Percentiles rank a stretch among this genome's conserved stretches.
Conservation (phyloP, 2,888 invertebrate species). For the Meliscaeva auricollis region DNA sequence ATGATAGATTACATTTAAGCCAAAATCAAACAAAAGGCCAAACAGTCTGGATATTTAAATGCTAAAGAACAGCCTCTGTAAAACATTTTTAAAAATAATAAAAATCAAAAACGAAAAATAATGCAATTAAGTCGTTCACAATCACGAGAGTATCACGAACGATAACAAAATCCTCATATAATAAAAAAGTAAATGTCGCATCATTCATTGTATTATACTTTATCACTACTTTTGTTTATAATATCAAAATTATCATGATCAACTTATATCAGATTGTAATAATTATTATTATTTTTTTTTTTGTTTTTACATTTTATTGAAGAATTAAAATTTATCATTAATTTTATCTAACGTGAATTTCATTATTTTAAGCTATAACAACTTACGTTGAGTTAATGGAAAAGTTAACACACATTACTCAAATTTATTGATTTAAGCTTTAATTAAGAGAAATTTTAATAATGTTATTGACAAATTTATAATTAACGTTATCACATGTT, state of each 20-base stretch:
- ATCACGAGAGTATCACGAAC: constrained; percentile 33
- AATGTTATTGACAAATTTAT: background rate
- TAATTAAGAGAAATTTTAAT: background rate
- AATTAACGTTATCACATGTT: background rate
- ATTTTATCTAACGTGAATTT: background rate
- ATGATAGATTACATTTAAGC: too few relatives aligned
- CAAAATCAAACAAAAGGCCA: background rate
- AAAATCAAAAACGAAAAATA: background rate
- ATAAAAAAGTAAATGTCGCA: constrained; percentile 6
- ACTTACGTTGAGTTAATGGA: background rate
- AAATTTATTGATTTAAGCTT: constrained; percentile 1
- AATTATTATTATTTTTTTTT: too few relatives aligned
- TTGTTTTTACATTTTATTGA: constrained; percentile 5
- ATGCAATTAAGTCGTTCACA: background rate
- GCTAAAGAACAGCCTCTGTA: background rate
- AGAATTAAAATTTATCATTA: background rate
- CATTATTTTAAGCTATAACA: background rate
- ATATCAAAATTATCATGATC: background rate
- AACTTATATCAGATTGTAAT: background rate
- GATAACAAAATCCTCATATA: constrained; percentile 6
- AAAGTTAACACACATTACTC: background rate
- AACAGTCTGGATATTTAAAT: background rate
- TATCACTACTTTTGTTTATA: constrained; percentile 7
- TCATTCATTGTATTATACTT: background rate
- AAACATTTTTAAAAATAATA: constrained; percentile 12